These are phyloP conservation scores for Helicoverpa zea DNA, from an alignment of 1,140 invertebrate genomes.

Conservation along the genomic window DNA sequence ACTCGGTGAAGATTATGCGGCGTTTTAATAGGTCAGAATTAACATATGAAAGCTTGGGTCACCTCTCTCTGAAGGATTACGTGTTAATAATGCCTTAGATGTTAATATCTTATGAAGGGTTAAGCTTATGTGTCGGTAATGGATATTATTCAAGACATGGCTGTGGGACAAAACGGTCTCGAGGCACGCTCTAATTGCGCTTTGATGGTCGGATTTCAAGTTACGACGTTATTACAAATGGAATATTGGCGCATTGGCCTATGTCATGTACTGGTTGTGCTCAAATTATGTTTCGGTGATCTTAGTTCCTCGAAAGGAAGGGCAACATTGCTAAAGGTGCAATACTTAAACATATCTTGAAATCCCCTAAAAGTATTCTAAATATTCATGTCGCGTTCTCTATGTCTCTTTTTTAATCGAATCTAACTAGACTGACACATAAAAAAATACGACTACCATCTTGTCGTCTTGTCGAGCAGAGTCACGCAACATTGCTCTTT, in stretches of 20 bases:
- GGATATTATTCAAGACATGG: conserved; percentile 73
- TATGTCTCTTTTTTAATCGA: background rate
- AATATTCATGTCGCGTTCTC: background rate
- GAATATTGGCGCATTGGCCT: background rate
- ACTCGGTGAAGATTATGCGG: conserved; percentile 68
- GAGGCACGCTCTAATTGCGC: conserved; percentile 63
- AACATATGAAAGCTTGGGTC: conserved; percentile 72
- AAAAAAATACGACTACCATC: background rate
- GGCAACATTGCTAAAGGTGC: background rate
- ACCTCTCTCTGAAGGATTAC: conserved; percentile 71
- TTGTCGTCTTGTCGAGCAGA: conserved; percentile 5
- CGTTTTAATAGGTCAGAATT: conserved; percentile 74
- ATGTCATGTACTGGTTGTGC: background rate
- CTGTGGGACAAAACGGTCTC: conserved; percentile 59
- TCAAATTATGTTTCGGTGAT: too few species aligned
- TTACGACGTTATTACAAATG: conserved; percentile 25
- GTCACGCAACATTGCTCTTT: conserved; percentile 31
- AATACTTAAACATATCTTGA: too few species aligned
- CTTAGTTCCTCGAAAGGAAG: background rate
- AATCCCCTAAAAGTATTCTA: background rate
- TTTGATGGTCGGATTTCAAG: conserved; percentile 62
- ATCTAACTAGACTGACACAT: conserved; percentile 4
- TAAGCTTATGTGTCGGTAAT: conserved; percentile 72
- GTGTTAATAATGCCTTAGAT: conserved; percentile 76
- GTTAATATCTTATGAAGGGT: conserved; percentile 76